Base-by-base conservation (phyloP, 1,140 invertebrate genomes). In the Megalonaias nervosa region DNA sequence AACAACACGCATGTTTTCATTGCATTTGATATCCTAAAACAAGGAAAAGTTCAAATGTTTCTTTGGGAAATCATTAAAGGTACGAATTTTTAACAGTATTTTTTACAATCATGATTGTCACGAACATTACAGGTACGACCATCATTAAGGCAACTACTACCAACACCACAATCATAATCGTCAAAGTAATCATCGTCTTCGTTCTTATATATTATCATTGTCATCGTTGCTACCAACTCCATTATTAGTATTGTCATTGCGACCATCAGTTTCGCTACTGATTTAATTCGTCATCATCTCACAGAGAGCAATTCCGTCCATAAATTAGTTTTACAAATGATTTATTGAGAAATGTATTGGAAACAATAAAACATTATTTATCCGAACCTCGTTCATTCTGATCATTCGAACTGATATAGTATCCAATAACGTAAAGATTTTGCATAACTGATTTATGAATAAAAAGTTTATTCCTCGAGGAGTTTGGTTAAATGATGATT, bases 1-100 rank as follows among this genome's bases (percentile, higher is more conserved):
- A 78, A 78, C 59, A 71, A 78, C n/a, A 73, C 76, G 1, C 70
- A 73, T 62, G 71, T 74, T 6, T 78, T 68, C 59, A 73, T 78
- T 9, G 76, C 76, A 13, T 78, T 78, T 62, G 76, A 78, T 38
- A 69, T 56, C 19, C 58, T 78, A 58, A 78, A 78, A 23, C 73
- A 58, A 5, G 76, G 76, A 11, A 73, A 55, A 55, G 76, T 73
- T 16, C 71, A 73, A 31, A 61, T 73, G 14, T 77, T 71, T 23
- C 59, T 70, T 23, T 77, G 75, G 75, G 26, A 58, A 5, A 61
- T 77, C 38, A 48, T 48, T 48, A 48, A 48, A 62, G 60, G 19
- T 62, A n/a, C 60, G 19, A 19, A n/a, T 62, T 62, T 19, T 23
- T 62, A 19, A 23, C 19, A n/a, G 6, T 62, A 23, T 62, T 62